phyloP scores from a whole-genome alignment of 92 coral and sea anemone genomes.

The Hydrozoanthus gracilis region DNA sequence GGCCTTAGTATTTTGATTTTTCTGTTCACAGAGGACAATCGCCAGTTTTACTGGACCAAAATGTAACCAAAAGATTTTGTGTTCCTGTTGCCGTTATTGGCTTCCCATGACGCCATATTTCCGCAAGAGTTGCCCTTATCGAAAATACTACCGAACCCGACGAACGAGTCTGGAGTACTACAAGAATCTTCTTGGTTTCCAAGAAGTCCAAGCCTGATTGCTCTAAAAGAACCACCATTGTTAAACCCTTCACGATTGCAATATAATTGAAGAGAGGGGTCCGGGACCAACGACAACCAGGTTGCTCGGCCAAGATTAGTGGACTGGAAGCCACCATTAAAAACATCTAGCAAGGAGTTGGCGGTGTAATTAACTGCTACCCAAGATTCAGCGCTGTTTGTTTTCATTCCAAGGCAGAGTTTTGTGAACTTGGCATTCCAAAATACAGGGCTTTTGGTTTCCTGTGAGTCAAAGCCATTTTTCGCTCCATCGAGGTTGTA shows the following conservation, averaged over 20 bases:
- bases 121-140: background rate
- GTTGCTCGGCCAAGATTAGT: constrained; percentile 31
- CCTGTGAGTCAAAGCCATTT: constrained; percentile 16
- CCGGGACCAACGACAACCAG: constrained; percentile 37
- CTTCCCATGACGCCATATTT: background rate
- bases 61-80: constrained; percentile 30
- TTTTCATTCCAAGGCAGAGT: constrained; percentile 44
- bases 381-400: constrained; percentile 29
- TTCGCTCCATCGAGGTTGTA: constrained; percentile 31
- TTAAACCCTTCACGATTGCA: constrained; percentile 39
- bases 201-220: constrained; percentile 20
- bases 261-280: constrained; percentile 17
- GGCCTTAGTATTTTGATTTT: background rate
- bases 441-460: constrained; percentile 42
- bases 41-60: constrained; percentile 5
- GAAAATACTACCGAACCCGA: constrained; percentile 28
- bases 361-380: constrained; percentile 25
- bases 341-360: constrained; percentile 12
- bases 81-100: constrained; percentile 10
- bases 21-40: background rate
- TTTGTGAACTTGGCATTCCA: constrained; percentile 44
- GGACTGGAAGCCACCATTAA: constrained; percentile 27
- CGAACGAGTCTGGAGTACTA: constrained; percentile 13
- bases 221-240: background rate
- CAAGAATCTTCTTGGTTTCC: constrained; percentile 26